These are phyloP conservation scores for Phalera bucephala DNA, from an alignment of 2,888 invertebrate genomes.

Conservation along the genomic window DNA sequence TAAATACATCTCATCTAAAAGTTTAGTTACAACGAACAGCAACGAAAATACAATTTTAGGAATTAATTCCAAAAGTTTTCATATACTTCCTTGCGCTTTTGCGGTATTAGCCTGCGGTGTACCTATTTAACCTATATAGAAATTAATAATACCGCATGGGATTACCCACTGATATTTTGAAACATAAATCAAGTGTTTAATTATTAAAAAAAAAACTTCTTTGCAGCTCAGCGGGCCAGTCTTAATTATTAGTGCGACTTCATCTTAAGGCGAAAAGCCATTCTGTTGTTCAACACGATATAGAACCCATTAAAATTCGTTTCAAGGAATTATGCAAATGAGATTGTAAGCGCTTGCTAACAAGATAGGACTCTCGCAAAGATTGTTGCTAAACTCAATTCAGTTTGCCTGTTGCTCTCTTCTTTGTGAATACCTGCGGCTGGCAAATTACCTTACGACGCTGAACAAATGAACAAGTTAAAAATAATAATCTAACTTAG, in stretches of 20 bases:
- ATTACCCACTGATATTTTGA: no score
- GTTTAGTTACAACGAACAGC: no score
- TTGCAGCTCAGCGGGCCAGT: conserved; percentile 20
- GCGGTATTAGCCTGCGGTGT: no score
- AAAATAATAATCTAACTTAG: conserved; percentile 25
- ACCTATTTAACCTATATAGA: no score
- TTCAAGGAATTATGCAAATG: conserved; percentile 73
- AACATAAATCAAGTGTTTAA: no score
- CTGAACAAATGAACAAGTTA: conserved; percentile 23
- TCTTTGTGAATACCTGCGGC: conserved; percentile 35
- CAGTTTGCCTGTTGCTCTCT: conserved; percentile 53
- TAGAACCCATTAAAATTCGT: conserved; percentile 70
- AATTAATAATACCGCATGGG: no score
- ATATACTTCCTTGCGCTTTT: no score
- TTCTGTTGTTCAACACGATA: conserved; percentile 67
- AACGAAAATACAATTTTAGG: no score
- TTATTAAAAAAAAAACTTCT: conserved; percentile 1
- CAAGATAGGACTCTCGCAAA: conserved; percentile 61
- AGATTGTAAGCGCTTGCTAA: conserved; percentile 66
- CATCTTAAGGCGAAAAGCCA: conserved; percentile 47
- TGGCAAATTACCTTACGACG: conserved; percentile 24
- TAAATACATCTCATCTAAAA: no score
- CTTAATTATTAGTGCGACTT: conserved; percentile 35
- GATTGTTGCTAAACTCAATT: conserved; percentile 71
- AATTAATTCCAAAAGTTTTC: no score